Base-by-base conservation (phyloP, 30 jellyfish, hydroid and myxozoan species). In the Calvadosia cruxmelitensis region DNA sequence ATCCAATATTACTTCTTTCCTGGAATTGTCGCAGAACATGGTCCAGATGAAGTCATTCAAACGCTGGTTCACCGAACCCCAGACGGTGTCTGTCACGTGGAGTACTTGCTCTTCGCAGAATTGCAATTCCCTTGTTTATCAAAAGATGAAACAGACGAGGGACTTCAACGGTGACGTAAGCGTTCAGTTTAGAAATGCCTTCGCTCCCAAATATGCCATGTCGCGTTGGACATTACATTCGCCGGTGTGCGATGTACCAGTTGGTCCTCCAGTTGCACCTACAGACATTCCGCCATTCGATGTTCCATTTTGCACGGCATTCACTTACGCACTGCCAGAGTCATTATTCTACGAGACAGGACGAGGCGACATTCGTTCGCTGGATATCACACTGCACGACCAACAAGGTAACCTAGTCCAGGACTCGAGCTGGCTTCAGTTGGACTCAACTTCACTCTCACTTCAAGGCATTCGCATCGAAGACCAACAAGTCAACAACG, bases 391-490 rank as follows among this genome's bases (percentile, higher is more conserved):
- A 12, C 70, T 89, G 10, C 84, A 81, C 1, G 93, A 63, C 51
- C 26, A 51, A 26, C 34, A 50, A 13, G 84, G 84, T 31, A 34
- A 27, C 15, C 74, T 69, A 24, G 36, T 87, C 29, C 57, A 88
- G 2, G 16, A 75, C n/a, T 52, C 80, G 25, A 73, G 93, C 7
- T 89, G 98, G 98, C 49, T 89, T 1, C 98, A 81, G 36, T 80
- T 89, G 32, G 77, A 80, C 83, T 34, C 98, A 3, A 93, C 95
- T 7, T 68, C 92, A 15, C 69, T 79, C 57, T 77, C 81, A 71
- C 49, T 89, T 26, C 77, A 63, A 61, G 94, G 93, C 15, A 71
- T 91, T 0, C 53, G 26, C 13, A 33, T 28, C 49, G 52, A 29
- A 36, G 68, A 23, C 23, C 23, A 0, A 30, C 73, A 7, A 31